phyloP scores from a whole-genome alignment of 2,888 invertebrate genomes.

The Zygaena filipendulae region DNA sequence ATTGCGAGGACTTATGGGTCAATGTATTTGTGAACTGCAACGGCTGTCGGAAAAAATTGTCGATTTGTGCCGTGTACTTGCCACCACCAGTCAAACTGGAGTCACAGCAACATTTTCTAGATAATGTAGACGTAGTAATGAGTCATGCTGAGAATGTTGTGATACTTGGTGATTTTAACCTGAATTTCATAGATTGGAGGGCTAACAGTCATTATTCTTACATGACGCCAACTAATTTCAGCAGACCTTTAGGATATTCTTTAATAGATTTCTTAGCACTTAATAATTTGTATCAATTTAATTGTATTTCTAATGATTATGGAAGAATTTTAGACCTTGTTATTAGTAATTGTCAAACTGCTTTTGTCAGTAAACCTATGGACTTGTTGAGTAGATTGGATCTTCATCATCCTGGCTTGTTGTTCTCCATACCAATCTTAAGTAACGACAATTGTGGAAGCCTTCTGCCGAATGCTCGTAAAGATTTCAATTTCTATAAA shows the following conservation, averaged over 20 bases:
- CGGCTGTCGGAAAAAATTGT: constrained; percentile 2
- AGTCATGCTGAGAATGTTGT: constrained; percentile 10
- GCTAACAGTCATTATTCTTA: neutral
- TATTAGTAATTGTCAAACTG: constrained; percentile 6
- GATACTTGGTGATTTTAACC: constrained; percentile 14
- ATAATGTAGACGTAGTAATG: constrained; percentile 5
- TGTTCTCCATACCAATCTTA: constrained; percentile 4
- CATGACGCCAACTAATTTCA: constrained; percentile 8
- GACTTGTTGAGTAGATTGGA: constrained; percentile 12
- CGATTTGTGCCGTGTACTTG: constrained; percentile 12
- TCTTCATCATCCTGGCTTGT: constrained; percentile 10
- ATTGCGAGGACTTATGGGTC: constrained; percentile 7
- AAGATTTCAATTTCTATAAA: constrained; percentile 10
- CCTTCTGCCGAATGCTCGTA: constrained; percentile 1
- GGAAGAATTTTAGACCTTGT: constrained; percentile 12
- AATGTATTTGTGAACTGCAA: constrained; percentile 1
- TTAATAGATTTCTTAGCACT: constrained; percentile 13
- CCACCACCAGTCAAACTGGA: constrained; percentile 11
- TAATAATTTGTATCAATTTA: constrained; percentile 13
- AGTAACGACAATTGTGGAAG: too few relatives aligned
- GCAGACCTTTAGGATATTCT: constrained; percentile 7
- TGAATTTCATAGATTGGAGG: constrained; percentile 13
- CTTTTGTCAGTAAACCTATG: constrained; percentile 1
- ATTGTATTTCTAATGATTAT: constrained; percentile 9
- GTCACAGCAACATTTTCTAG: constrained; percentile 4